These are phyloP conservation scores for Elgaria multicarinata DNA, from an alignment of 2,113 vertebrate genomes.

Conservation along the genomic window DNA sequence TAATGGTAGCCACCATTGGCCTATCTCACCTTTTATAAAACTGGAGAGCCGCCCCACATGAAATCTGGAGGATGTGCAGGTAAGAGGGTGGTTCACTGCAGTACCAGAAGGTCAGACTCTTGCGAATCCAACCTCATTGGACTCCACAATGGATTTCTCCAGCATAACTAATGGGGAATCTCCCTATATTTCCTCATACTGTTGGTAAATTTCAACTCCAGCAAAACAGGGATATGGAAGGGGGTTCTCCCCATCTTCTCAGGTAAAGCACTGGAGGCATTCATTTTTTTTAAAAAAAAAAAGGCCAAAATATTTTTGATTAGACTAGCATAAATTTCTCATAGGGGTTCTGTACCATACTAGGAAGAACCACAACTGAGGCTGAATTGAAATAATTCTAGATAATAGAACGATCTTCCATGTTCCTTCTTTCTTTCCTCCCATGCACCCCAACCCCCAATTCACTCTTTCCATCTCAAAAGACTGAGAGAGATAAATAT, in stretches of 20 bases:
- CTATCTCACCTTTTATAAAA: no score
- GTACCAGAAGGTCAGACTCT: no score
- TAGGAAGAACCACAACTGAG: conserved; percentile 71
- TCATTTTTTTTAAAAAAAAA: no score
- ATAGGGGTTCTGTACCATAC: not conserved
- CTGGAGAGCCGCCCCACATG: no score
- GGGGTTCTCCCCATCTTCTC: not conserved
- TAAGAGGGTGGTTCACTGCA: no score
- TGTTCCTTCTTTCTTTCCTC: not conserved
- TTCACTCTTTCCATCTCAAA: conserved; percentile 34
- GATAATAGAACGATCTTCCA: conserved; percentile 71
- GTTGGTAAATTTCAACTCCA: not conserved
- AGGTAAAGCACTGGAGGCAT: not conserved
- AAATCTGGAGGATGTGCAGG: no score
- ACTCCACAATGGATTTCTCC: no score
- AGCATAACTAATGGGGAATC: no score
- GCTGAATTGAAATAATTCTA: conserved; percentile 77
- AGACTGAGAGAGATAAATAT: conserved; percentile 80
- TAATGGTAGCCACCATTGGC: no score
- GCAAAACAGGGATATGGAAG: not conserved
- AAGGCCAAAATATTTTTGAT: not conserved
- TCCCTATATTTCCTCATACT: not conserved
- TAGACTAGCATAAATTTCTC: not conserved
- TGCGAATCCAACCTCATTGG: no score
- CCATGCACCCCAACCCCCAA: not conserved